Base-by-base conservation (phyloP, 2,113 vertebrate genomes). In the Sapajus apella region DNA sequence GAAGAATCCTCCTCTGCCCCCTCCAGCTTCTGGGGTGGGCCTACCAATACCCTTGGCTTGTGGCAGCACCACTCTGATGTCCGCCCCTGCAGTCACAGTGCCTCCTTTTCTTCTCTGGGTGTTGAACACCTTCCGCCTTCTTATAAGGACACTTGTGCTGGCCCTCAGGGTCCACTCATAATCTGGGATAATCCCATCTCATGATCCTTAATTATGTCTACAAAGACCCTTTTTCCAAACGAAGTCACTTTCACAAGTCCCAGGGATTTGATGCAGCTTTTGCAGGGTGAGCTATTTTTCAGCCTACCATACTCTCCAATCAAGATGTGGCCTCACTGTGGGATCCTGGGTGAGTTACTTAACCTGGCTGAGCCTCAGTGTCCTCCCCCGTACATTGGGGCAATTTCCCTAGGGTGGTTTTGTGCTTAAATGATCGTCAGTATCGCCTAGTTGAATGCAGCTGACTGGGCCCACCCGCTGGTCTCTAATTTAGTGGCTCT, bases 1-100 rank as follows among this genome's bases (percentile, higher is more conserved):
- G 47, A 64, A 87, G 3, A 3, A 1, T 1, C 45, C 5, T 11
- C 8, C 25, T 25, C n/a, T 5, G 10, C 61, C 75, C 64, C 66
- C 6, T 35, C 27, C 8, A 1, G 47, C 6, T 21, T 43, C 35
- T 3, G 21, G 40, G 0, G 32, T 35, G 40, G 0, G 32, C 35
- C 45, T 43, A 4, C 64, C 7, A 6, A 40, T 14, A 1, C 25
- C 37, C 90, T 37, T 10, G 30, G 84, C 79, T 73, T 35, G 43
- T 27, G n/a, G 61, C 18, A 0, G 0, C 1, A 0, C 20, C 7
- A 4, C 25, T 20, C 20, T 7, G 0, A 3, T 50, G 21, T 10
- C 87, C 2, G 25, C 27, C n/a, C 32, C 25, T 0, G 0, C 73
- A 40, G 6, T 9, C 61, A 75, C 27, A 1, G 5, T 2, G 8